Evolutionary conservation across 2,888 invertebrate species (phyloP).

Genomic region (Uloborus plumipes): DNA sequence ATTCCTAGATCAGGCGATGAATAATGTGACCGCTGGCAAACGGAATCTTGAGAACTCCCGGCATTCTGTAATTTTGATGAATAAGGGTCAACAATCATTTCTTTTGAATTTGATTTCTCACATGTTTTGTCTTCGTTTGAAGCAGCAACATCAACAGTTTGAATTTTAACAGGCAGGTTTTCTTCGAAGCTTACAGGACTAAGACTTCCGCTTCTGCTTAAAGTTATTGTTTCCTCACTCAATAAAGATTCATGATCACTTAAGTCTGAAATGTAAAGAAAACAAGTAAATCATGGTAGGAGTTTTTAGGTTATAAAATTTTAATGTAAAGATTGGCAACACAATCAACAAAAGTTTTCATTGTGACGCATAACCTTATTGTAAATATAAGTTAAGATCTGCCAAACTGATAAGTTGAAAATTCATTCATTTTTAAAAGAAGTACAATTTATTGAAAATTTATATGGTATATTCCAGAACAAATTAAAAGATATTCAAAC

Average conservation of each 20-base stretch:
- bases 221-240: conserved; percentile 50
- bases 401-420: too few relatives aligned
- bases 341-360: too few relatives aligned
- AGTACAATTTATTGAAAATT: too few relatives aligned
- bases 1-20: conserved; percentile 67
- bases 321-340: too few relatives aligned
- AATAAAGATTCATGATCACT: conserved; percentile 48
- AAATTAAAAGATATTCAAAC: too few relatives aligned
- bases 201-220: conserved; percentile 48
- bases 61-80: conserved; percentile 4
- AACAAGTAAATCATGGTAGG: neutral
- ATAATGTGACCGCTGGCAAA: conserved; percentile 51
- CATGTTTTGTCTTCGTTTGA: neutral
- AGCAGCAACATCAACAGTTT: neutral
- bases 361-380: too few relatives aligned
- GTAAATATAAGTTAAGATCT: too few relatives aligned
- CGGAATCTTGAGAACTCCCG: conserved; percentile 36
- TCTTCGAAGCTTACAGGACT: conserved; percentile 51
- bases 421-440: too few relatives aligned
- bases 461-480: too few relatives aligned
- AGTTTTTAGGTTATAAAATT: neutral
- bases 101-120: neutral
- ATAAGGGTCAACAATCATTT: neutral
- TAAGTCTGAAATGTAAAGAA: conserved; percentile 18
- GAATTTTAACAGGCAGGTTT: neutral